These are phyloP conservation scores for Carassius carassius DNA, from an alignment of 2,113 vertebrate species.

Conservation along the genomic window DNA sequence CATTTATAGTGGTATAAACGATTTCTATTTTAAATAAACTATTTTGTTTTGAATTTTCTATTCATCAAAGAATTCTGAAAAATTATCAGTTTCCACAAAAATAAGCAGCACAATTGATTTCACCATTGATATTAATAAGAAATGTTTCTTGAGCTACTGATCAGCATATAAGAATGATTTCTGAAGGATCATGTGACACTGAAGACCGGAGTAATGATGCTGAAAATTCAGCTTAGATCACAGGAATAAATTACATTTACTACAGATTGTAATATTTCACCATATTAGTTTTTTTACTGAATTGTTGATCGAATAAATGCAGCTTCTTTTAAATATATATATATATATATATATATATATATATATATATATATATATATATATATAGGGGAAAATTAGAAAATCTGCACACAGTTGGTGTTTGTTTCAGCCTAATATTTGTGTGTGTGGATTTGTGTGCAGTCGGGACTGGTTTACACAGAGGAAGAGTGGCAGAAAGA, in stretches of 20 bases:
- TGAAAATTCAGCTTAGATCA: background rate
- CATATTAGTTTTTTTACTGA: background rate
- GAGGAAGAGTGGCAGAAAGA: constrained; percentile 99
- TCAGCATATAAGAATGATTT: background rate
- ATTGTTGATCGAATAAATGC: background rate
- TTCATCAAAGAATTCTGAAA: background rate
- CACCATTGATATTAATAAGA: background rate
- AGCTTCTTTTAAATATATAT: background rate
- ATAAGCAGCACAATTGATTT: background rate
- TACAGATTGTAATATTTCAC: background rate
- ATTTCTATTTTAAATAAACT: background rate
- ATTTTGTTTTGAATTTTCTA: background rate
- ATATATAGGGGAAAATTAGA: background rate
- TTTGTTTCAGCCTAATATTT: background rate
- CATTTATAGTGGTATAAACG: background rate
- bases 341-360: too few relatives aligned
- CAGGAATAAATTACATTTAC: too few relatives aligned
- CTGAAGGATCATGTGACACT: background rate
- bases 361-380: too few relatives aligned
- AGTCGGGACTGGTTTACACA: constrained; percentile 96
- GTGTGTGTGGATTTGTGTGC: constrained; percentile 49
- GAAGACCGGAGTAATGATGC: background rate
- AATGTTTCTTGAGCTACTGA: background rate
- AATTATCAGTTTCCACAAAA: background rate
- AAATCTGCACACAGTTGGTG: background rate